Conservation (phyloP, 2,888 invertebrate genomes). For the Aphelenchoides bicaudatus region DNA sequence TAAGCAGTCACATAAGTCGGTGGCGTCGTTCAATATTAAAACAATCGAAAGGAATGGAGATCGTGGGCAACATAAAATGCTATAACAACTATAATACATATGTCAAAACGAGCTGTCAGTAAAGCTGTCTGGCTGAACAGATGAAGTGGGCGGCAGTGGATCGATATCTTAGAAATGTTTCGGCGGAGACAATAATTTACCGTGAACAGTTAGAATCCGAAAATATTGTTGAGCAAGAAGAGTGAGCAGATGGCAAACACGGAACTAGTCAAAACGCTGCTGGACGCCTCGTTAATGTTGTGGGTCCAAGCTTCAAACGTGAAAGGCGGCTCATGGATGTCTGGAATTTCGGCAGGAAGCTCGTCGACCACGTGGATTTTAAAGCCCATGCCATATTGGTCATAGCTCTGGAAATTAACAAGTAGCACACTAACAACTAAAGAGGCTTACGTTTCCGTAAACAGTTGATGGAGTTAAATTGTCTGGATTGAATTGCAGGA, state of each 20-base stretch:
- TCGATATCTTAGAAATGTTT: conserved; percentile 3
- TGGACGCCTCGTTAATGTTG: background rate
- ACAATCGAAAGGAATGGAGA: conserved; percentile 8
- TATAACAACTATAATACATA: too few relatives aligned
- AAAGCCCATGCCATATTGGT: conserved; percentile 90
- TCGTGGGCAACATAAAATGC: too few relatives aligned
- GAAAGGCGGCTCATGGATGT: conserved; percentile 47
- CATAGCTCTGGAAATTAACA: conserved; percentile 72
- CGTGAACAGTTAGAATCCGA: background rate
- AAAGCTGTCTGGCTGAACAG: too few relatives aligned
- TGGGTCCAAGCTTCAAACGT: conserved; percentile 36
- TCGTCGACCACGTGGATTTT: conserved; percentile 83
- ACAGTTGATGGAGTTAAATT: conserved; percentile 79
- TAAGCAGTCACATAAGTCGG: too few relatives aligned
- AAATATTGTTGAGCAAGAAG: background rate
- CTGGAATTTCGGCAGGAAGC: conserved; percentile 45
- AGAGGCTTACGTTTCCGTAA: conserved; percentile 66
- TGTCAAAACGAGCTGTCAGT: too few relatives aligned
- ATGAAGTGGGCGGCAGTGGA: background rate
- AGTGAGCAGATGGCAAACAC: background rate
- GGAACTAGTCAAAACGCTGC: too few relatives aligned
- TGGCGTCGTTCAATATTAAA: too few relatives aligned
- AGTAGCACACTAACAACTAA: background rate
- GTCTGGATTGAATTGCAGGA: conserved; percentile 73
- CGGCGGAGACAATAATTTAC: background rate